Percentiles rank a stretch among this genome's conserved stretches.
Conservation (phyloP, 2,797 vertebrate genomes). For the Apodemus agrarius region DNA sequence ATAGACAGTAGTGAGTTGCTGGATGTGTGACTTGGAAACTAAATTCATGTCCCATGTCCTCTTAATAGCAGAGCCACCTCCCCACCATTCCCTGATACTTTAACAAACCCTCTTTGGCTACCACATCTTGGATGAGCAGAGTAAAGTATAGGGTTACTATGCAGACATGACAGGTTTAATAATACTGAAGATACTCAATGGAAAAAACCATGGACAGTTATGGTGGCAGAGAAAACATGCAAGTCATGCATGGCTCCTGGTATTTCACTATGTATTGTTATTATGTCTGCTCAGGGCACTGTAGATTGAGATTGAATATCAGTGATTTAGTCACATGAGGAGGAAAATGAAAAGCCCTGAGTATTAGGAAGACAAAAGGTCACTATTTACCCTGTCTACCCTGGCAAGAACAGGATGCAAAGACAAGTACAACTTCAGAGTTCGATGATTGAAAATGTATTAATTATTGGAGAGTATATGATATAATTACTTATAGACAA, state of each 20-base stretch:
- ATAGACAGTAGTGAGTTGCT: background rate
- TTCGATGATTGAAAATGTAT: background rate
- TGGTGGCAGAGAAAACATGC: background rate
- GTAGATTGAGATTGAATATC: background rate
- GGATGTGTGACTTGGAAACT: background rate
- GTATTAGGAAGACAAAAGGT: background rate
- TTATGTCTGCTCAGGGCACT: background rate
- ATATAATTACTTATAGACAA: slow-evolving; percentile 28
- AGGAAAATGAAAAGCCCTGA: background rate
- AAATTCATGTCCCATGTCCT: background rate
- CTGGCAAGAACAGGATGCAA: background rate
- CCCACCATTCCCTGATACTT: background rate
- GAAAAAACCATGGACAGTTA: background rate
- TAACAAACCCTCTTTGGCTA: background rate
- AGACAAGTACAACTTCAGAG: background rate
- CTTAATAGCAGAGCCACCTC: background rate
- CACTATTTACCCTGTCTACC: background rate
- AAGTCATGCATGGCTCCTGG: background rate
- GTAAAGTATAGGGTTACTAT: background rate
- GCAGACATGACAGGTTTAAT: background rate
- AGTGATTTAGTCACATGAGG: background rate
- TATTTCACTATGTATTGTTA: background rate
- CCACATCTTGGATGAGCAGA: background rate
- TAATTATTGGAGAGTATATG: background rate
- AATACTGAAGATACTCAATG: background rate